phyloP scores from a whole-genome alignment of 2,797 vertebrate species.

The Epinephelus coioides region DNA sequence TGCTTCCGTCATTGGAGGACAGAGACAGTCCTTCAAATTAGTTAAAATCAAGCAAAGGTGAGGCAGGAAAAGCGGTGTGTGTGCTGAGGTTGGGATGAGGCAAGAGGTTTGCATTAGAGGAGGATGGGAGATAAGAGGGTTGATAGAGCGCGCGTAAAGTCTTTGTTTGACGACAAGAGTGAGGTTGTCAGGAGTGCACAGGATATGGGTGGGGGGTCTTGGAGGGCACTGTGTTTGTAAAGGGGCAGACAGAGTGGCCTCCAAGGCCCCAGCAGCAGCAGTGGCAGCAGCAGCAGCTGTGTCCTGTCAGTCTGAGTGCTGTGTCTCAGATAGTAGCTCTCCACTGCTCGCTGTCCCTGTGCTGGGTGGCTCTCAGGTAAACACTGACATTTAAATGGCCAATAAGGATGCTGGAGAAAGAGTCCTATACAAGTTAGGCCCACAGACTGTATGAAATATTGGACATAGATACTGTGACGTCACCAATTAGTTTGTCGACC shows the following conservation, averaged over 20 bases:
- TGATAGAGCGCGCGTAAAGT: constrained; percentile 29
- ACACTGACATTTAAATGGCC: constrained; percentile 41
- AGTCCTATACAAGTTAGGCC: background rate
- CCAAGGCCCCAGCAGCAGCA: constrained; percentile 53
- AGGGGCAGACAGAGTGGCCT: constrained; percentile 29
- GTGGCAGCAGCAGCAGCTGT: constrained; percentile 69
- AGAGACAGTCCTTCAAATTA: background rate
- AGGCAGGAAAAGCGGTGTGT: background rate
- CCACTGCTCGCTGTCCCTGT: constrained; percentile 36
- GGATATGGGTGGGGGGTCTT: constrained; percentile 60
- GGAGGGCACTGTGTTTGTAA: constrained; percentile 13
- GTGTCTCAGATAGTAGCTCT: constrained; percentile 62
- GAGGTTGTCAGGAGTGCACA: constrained; percentile 57
- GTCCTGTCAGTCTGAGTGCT: constrained; percentile 66
- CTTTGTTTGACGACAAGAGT: constrained; percentile 54
- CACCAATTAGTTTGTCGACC: too few species aligned
- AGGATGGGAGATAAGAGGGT: constrained; percentile 25
- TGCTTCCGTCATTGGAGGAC: background rate
- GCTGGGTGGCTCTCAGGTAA: constrained; percentile 70
- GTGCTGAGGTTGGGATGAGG: background rate
- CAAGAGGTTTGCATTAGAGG: background rate
- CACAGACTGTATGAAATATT: too few species aligned
- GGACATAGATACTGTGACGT: too few species aligned
- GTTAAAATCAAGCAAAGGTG: background rate
- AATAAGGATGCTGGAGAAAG: background rate